phyloP scores from a whole-genome alignment of 2,888 invertebrate genomes.

The Geophilus truncorum region DNA sequence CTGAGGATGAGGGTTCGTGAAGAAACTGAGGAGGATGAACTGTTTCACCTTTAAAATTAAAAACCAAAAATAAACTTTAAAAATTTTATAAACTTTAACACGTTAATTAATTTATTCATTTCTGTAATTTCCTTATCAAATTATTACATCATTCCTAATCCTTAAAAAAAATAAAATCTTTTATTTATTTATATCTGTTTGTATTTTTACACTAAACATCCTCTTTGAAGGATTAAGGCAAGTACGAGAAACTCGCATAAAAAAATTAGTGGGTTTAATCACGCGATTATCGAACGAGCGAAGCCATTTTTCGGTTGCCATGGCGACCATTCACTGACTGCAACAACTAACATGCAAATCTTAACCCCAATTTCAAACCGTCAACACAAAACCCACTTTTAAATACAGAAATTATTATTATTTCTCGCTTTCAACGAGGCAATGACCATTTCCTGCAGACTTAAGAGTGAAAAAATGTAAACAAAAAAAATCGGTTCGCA shows the following conservation, averaged over 20 bases:
- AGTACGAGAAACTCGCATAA: neutral
- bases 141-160: no score
- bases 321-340: neutral
- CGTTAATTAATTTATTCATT: no score
- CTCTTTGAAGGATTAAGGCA: neutral
- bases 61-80: neutral
- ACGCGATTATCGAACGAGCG: neutral
- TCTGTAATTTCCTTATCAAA: no score
- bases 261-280: neutral
- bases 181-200: no score
- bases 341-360: neutral
- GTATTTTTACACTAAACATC: no score
- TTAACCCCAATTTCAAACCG: neutral
- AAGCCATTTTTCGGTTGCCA: neutral
- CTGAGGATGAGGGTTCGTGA: conserved; percentile 77
- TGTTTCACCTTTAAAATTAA: conserved; percentile 38
- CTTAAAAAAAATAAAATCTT: no score
- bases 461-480: neutral
- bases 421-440: no score
- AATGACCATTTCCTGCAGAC: neutral
- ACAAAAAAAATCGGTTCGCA: neutral
- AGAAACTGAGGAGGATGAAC: conserved; percentile 81
- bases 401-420: neutral
- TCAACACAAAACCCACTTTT: neutral
- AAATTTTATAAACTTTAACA: neutral